phyloP scores from a whole-genome alignment of 1,140 invertebrate species.

The Drosophila quadrilineata region DNA sequence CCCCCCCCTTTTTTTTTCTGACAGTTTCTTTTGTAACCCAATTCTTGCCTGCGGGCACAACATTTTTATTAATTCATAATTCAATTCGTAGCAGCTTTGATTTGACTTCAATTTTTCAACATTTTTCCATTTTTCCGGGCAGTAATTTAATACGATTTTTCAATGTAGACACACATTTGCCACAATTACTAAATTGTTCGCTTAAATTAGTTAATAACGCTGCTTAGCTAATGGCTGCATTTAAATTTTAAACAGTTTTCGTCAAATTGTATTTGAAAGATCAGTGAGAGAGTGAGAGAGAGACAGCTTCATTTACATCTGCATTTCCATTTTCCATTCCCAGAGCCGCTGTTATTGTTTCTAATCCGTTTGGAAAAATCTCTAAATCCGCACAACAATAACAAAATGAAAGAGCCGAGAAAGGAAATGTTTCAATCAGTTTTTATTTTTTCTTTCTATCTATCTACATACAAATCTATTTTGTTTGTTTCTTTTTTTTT shows the following conservation, averaged over 20 bases:
- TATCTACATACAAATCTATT: too few species aligned
- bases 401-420: conserved; percentile 48
- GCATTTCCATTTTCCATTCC: conserved; percentile 31
- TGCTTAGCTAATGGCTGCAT: background rate
- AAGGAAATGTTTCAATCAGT: conserved; percentile 74
- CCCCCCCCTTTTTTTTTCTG: conserved; percentile 4
- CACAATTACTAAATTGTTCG: conserved; percentile 40
- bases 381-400: conserved; percentile 70
- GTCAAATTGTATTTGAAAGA: too few species aligned
- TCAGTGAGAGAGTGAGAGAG: too few species aligned
- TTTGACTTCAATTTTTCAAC: conserved; percentile 67
- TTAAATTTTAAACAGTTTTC: background rate
- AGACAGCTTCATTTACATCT: conserved; percentile 36
- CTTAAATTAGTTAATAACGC: conserved; percentile 57
- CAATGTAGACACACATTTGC: conserved; percentile 60
- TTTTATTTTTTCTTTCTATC: conserved; percentile 30
- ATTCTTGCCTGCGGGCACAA: conserved; percentile 77
- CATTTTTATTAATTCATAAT: conserved; percentile 80
- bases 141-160: conserved; percentile 76
- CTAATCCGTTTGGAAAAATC: conserved; percentile 71
- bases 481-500: too few species aligned
- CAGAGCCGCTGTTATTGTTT: conserved; percentile 37
- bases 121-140: conserved; percentile 6
- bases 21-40: conserved; percentile 74
- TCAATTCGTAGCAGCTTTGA: conserved; percentile 62